Conservation (phyloP, 2,888 invertebrate species). For the Invenusta paracnida region DNA sequence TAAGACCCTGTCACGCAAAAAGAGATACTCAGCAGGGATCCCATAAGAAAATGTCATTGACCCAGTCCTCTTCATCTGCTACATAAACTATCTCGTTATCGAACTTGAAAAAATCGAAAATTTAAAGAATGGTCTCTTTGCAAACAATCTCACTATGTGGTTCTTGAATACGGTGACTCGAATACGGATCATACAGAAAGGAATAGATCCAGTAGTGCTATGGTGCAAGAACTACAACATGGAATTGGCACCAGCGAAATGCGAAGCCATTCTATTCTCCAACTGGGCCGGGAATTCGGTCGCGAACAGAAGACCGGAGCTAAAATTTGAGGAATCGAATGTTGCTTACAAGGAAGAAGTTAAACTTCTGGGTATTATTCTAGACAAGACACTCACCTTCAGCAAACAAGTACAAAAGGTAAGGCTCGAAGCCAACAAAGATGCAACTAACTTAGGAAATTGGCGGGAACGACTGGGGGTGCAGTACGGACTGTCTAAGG, state of each 20-base stretch:
- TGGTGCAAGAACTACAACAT: not conserved
- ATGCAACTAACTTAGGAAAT: not conserved
- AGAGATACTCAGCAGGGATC: not conserved
- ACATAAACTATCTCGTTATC: not conserved
- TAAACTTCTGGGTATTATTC: not conserved
- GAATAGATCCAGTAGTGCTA: not conserved
- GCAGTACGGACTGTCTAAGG: not conserved
- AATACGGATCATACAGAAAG: not conserved
- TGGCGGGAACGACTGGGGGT: not conserved
- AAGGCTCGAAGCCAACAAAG: not conserved
- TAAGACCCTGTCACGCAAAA: not conserved
- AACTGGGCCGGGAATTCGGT: not conserved
- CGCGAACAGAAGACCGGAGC: not conserved
- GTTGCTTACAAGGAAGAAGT: not conserved
- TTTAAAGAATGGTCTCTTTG: no score
- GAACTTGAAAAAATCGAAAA: slow-evolving; percentile 1
- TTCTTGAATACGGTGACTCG: not conserved
- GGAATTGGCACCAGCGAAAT: no score
- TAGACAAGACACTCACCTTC: not conserved
- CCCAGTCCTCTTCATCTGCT: not conserved
- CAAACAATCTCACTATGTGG: not conserved
- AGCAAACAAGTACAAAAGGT: not conserved
- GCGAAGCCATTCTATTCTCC: not conserved
- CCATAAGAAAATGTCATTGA: not conserved
- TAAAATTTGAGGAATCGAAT: not conserved